These are phyloP conservation scores for Trachythela sp. DNA, from an alignment of 64 coral and sea anemone genomes.

Conservation along the genomic window DNA sequence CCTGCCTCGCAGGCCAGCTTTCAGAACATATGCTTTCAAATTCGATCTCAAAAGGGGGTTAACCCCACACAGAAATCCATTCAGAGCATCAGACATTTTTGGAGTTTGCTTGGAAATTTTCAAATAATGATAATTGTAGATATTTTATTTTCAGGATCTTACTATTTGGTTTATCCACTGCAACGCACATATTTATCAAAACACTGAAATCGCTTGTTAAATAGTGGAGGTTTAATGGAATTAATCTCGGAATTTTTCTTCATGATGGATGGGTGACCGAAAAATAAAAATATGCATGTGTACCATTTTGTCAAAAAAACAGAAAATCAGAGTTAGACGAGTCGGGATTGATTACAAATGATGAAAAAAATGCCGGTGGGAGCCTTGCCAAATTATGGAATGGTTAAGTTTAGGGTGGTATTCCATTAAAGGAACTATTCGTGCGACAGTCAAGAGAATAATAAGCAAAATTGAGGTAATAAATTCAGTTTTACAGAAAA, in stretches of 20 bases:
- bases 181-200: conserved; percentile 17
- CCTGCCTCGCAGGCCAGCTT: too few species aligned
- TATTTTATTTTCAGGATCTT: too few species aligned
- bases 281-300: not conserved
- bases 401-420: not conserved
- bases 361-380: too few species aligned
- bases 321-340: not conserved
- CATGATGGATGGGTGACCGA: not conserved
- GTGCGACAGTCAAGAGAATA: too few species aligned
- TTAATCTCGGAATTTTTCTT: not conserved
- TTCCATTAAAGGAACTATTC: not conserved
- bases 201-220: conserved; percentile 12
- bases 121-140: too few species aligned
- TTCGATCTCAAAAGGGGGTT: too few species aligned
- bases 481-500: not conserved
- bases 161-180: conserved; percentile 11
- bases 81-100: not conserved
- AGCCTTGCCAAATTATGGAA: too few species aligned
- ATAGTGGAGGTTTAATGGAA: not conserved
- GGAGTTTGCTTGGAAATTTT: too few species aligned
- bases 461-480: not conserved
- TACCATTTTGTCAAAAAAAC: not conserved
- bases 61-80: conserved; percentile 53
- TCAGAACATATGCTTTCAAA: too few species aligned
- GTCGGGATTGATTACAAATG: too few species aligned